Evolutionary conservation across 2,797 vertebrate genomes (phyloP).

Genomic region (Cyprinella venusta): DNA sequence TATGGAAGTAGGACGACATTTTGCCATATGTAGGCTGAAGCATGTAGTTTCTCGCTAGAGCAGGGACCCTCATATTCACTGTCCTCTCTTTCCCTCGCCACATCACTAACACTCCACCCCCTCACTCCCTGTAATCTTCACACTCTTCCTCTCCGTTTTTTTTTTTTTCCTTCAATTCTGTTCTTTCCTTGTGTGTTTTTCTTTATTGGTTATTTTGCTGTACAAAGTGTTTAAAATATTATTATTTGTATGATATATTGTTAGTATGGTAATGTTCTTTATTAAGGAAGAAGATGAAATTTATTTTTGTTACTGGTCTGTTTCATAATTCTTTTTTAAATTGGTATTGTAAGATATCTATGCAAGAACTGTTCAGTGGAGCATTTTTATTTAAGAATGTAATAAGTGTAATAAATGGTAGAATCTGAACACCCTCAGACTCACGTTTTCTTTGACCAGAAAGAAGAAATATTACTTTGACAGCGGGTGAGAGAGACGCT

Average conservation of each 20-base stretch:
- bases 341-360: slow-evolving; percentile 99
- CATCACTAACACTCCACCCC: slow-evolving; percentile 44
- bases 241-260: slow-evolving; percentile 99
- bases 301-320: slow-evolving; percentile 99
- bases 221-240: slow-evolving; percentile 99
- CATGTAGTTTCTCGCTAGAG: slow-evolving; percentile 56
- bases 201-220: slow-evolving; percentile 91
- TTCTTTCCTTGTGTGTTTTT: slow-evolving; percentile 80
- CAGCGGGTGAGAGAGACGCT: slow-evolving; percentile 4
- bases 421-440: slow-evolving; percentile 91
- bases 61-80: slow-evolving; percentile 53
- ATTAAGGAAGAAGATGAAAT: slow-evolving; percentile 99
- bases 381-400: slow-evolving; percentile 99
- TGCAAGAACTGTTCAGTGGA: slow-evolving; percentile 99
- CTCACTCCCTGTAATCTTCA: slow-evolving; percentile 78
- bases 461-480: slow-evolving; percentile 64
- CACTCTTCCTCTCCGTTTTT: slow-evolving; percentile 85
- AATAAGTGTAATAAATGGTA: slow-evolving; percentile 99
- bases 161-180: slow-evolving; percentile 65
- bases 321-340: slow-evolving; percentile 99
- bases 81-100: slow-evolving; percentile 21
- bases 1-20: slow-evolving; percentile 41
- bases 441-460: slow-evolving; percentile 69
- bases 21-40: slow-evolving; percentile 53
- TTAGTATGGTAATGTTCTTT: slow-evolving; percentile 99